Evolutionary conservation across 2,888 invertebrate genomes (phyloP), one percentile per base, ranked within the genome.

Genomic region (Slavum lentiscoides): DNA sequence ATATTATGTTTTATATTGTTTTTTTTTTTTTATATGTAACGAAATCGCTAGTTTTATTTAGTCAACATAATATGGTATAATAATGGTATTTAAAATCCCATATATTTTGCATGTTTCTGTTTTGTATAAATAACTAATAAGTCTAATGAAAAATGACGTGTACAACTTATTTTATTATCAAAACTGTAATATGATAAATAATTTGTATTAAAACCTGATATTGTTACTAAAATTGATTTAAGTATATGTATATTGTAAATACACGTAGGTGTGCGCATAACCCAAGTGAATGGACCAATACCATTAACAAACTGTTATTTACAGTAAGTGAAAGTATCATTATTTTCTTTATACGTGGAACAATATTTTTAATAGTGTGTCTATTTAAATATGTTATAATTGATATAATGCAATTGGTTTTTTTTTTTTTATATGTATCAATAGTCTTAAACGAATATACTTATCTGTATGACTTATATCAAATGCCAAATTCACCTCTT

Each of bases 281-380:
- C 59, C 59, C 23, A 68, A 76, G 67, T 68, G 75, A 76, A 76
- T 76, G 75, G 75, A 76, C 75, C 66, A 74, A 66, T 74, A 74
- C 66, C 67, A 76, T 76, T 59, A 30, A 75, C 49, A 2, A 30
- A 30, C 53, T 66, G 37, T 58, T 43, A 68, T 68, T 76, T 76
- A 68, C 75, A 68, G 67, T 68, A 80, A 80, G 64, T 72, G 72
- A 80, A 80, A 80, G 80, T 80, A 80, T 80, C 62, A 58, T 64
- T 55, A 80, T 72, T 72, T 64, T 80, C 80, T 72, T 80, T 72
- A 64, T 80, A 17, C 72, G 55, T 62, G 55, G 15, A 64, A 74
- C 64, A 72, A 80, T 58, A 58, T 70, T 66, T 30, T 49, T 67
- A 62, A 49, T 61, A 76, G 69, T 11, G 19, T 49, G 61, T 43